These are phyloP conservation scores for Acanthisitta chloris DNA, from an alignment of 2,113 vertebrate genomes.

Conservation along the genomic window DNA sequence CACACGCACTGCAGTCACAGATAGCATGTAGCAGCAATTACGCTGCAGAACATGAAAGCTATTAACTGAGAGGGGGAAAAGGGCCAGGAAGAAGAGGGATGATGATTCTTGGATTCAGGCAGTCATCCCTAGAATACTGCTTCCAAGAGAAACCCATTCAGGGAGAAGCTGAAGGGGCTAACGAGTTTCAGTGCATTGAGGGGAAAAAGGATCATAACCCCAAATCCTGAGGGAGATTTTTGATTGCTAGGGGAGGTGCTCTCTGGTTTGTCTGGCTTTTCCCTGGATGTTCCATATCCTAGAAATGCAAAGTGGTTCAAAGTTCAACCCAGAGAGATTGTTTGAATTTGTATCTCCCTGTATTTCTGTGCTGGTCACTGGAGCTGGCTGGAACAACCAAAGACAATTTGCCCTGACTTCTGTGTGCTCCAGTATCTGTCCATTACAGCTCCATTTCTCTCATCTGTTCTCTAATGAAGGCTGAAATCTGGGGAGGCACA, in stretches of 20 bases:
- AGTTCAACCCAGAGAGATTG: background rate
- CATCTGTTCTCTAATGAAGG: background rate
- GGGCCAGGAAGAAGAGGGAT: background rate
- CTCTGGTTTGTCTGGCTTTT: background rate
- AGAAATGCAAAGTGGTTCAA: background rate
- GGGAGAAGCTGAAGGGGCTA: background rate
- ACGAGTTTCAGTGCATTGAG: background rate
- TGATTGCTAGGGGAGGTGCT: background rate
- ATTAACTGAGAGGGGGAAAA: background rate
- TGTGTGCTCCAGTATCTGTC: background rate
- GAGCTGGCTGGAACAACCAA: background rate
- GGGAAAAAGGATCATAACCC: background rate
- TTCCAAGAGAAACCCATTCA: background rate
- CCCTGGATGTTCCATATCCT: background rate
- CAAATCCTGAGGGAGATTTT: slow-evolving; percentile 9
- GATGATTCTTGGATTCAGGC: background rate
- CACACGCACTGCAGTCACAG: slow-evolving; percentile 18
- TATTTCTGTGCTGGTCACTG: background rate
- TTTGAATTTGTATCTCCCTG: background rate
- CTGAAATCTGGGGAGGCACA: background rate
- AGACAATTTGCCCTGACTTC: background rate
- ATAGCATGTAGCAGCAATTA: background rate
- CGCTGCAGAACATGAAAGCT: background rate
- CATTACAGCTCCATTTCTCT: background rate
- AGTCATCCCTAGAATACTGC: background rate